phyloP scores from a whole-genome alignment of 2,888 invertebrate species.

The Pyrochroa serraticornis region DNA sequence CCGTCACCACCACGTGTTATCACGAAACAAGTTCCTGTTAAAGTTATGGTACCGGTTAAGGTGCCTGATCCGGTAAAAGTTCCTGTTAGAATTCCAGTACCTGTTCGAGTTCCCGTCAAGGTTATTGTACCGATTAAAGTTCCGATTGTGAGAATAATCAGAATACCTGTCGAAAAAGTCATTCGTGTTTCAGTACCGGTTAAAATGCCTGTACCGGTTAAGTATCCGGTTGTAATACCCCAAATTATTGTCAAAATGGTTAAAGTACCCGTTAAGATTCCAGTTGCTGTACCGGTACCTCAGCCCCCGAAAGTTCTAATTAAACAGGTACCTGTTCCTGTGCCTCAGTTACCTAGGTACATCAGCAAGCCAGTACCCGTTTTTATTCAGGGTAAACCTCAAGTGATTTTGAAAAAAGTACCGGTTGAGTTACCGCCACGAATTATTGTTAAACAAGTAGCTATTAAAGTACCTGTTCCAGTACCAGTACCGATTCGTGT shows the following conservation, averaged over 20 bases:
- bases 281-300: background rate
- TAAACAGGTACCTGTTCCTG: background rate
- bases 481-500: background rate
- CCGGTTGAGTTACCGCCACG: constrained; percentile 1
- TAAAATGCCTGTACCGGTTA: too few relatives aligned
- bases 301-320: background rate
- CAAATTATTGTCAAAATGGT: too few relatives aligned
- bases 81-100: constrained; percentile 4
- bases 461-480: background rate
- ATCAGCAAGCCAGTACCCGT: background rate
- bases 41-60: constrained; percentile 6
- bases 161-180: too few relatives aligned
- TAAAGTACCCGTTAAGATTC: too few relatives aligned
- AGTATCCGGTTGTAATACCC: too few relatives aligned
- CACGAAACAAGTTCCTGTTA: constrained; percentile 12
- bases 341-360: background rate
- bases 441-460: background rate
- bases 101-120: constrained; percentile 1
- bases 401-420: background rate
- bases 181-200: too few relatives aligned
- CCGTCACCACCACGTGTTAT: background rate
- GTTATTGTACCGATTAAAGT: background rate
- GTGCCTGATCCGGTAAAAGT: constrained; percentile 2
- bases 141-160: background rate
- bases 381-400: background rate